Conservation (phyloP, 2,113 vertebrate genomes). For the Thalassarche chlororhynchos region DNA sequence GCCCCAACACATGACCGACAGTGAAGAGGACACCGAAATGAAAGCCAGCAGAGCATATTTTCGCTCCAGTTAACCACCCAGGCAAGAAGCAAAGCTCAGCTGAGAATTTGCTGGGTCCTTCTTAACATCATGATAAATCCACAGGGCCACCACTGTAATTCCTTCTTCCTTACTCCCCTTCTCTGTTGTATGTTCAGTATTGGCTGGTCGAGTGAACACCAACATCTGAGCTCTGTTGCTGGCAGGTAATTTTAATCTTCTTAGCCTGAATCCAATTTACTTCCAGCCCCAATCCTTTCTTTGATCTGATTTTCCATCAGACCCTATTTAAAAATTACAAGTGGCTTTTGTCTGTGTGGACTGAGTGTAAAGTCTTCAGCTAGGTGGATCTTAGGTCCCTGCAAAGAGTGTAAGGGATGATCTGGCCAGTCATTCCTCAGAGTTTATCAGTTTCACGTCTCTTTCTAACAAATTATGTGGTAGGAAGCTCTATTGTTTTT, state of each 20-base stretch:
- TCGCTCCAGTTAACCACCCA: not conserved
- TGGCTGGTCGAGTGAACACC: not conserved
- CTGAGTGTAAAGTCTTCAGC: not conserved
- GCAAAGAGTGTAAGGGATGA: not conserved
- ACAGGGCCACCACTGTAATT: not conserved
- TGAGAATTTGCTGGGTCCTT: not conserved
- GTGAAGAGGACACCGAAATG: not conserved
- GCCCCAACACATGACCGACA: not conserved
- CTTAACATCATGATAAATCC: not conserved
- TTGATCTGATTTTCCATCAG: not conserved
- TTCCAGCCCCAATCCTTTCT: not conserved
- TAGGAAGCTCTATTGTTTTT: not conserved
- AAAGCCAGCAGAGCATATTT: not conserved
- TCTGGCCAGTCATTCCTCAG: not conserved
- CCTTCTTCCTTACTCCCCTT: not conserved
- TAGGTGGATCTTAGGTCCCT: not conserved
- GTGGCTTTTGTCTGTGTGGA: not conserved
- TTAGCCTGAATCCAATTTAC: not conserved
- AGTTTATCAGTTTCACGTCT: not conserved
- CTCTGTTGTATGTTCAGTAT: not conserved
- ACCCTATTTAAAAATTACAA: not conserved
- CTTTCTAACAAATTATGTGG: not conserved
- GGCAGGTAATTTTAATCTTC: not conserved
- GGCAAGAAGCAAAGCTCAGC: not conserved
- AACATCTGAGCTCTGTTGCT: not conserved